A percentile compares a stretch with the other conserved stretches of the same genome.
Evolutionary conservation across 2,888 invertebrate genomes (phyloP).

Genomic region (Heliconius erato): DNA sequence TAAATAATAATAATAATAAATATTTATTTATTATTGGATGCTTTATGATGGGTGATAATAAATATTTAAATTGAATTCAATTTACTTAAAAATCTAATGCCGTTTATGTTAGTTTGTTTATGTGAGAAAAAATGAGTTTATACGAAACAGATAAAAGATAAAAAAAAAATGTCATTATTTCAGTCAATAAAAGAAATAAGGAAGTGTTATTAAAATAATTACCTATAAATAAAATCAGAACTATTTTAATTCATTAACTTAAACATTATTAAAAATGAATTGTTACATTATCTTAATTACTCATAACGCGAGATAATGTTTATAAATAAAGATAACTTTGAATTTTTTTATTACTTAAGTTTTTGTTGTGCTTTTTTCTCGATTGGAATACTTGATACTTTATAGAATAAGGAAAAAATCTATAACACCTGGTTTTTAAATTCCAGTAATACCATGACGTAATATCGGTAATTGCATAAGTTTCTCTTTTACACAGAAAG

Average conservation of each 20-base stretch:
- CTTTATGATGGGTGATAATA: too few relatives aligned
- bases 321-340: slow-evolving; percentile 2
- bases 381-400: background rate
- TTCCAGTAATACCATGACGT: slow-evolving; percentile 19
- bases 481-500: slow-evolving; percentile 27
- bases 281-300: slow-evolving; percentile 7
- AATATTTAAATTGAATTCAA: too few relatives aligned
- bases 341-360: background rate
- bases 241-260: background rate
- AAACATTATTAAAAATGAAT: background rate
- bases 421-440: slow-evolving; percentile 23
- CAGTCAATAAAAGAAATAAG: background rate
- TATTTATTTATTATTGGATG: too few relatives aligned
- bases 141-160: background rate
- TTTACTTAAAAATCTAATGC: background rate
- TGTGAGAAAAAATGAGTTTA: too few relatives aligned
- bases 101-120: too few relatives aligned
- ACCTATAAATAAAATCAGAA: background rate
- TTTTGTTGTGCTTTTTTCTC: background rate
- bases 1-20: too few relatives aligned
- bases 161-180: background rate
- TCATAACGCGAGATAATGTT: background rate
- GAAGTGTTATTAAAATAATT: slow-evolving; percentile 6
- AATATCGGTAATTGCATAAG: slow-evolving; percentile 24
- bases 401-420: slow-evolving; percentile 15